A percentile compares a stretch with the other conserved stretches of the same genome.
phyloP scores from a whole-genome alignment of 2,888 invertebrate species.

The Drosophila planitibia region DNA sequence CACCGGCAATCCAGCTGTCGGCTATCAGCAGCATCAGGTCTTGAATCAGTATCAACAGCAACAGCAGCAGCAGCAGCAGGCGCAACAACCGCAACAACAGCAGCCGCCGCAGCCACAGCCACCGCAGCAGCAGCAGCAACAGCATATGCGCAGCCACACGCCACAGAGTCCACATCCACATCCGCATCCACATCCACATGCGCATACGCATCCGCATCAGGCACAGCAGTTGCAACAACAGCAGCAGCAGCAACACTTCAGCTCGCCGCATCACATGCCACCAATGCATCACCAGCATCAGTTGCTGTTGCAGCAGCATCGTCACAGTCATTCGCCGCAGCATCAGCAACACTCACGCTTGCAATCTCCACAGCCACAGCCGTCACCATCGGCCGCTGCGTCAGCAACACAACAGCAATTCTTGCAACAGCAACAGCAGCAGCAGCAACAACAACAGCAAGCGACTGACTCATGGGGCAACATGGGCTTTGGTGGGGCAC shows the following conservation, averaged over 20 bases:
- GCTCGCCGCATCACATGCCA: slow-evolving; percentile 82
- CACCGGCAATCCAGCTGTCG: slow-evolving; percentile 49
- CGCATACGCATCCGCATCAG: slow-evolving; percentile 71
- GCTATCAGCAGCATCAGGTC: slow-evolving; percentile 83
- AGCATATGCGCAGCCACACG: slow-evolving; percentile 73
- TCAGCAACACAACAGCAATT: slow-evolving; percentile 60
- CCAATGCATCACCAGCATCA: slow-evolving; percentile 79
- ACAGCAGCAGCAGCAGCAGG: slow-evolving; percentile 69
- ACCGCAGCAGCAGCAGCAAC: slow-evolving; percentile 73
- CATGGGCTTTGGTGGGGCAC: slow-evolving; percentile 65
- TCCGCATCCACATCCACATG: slow-evolving; percentile 71
- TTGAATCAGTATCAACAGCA: slow-evolving; percentile 83
- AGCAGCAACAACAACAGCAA: slow-evolving; percentile 57
- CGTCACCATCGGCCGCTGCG: slow-evolving; percentile 63
- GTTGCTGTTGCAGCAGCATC: slow-evolving; percentile 73
- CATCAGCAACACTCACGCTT: slow-evolving; percentile 82
- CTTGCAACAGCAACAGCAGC: slow-evolving; percentile 69
- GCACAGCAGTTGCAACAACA: slow-evolving; percentile 72
- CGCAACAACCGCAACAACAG: slow-evolving; percentile 76
- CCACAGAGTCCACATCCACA: slow-evolving; percentile 76
- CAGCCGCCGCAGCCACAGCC: slow-evolving; percentile 70
- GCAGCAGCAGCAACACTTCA: slow-evolving; percentile 72
- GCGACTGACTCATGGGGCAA: slow-evolving; percentile 69
- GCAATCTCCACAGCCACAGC: slow-evolving; percentile 82
- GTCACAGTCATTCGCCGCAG: slow-evolving; percentile 81